phyloP scores from a whole-genome alignment of 92 coral and sea anemone species.

The Actinernus sp. region DNA sequence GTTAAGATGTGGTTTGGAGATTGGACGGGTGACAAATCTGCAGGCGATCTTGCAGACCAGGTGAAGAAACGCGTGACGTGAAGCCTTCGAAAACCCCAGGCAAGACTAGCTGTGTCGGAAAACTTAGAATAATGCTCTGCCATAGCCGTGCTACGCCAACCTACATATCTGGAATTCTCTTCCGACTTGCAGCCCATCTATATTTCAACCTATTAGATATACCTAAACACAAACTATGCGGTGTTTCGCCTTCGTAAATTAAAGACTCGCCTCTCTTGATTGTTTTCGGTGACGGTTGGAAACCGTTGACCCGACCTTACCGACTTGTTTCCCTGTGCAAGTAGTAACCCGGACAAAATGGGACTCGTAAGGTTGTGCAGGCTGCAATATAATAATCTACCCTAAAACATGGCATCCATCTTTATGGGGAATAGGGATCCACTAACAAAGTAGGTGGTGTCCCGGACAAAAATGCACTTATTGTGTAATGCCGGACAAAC shows the following conservation, averaged over 20 bases:
- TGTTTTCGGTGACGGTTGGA: constrained; percentile 1
- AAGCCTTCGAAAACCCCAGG: no score
- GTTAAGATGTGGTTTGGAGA: no score
- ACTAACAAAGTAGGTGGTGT: constrained; percentile 29
- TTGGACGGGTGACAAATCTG: neutral
- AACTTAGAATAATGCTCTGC: no score
- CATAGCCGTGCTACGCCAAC: no score
- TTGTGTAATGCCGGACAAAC: no score
- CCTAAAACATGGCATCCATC: constrained; percentile 8
- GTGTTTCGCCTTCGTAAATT: no score
- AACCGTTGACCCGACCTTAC: constrained; percentile 17
- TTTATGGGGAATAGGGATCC: constrained; percentile 9
- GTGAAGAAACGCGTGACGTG: neutral
- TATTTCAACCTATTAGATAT: no score
- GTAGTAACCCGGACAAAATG: constrained; percentile 2
- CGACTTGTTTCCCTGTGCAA: constrained; percentile 6
- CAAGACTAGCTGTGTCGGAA: no score
- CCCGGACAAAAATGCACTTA: constrained; percentile 37
- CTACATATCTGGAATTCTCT: no score
- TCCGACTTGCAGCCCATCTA: no score
- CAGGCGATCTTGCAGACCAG: constrained; percentile 1
- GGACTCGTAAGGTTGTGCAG: constrained; percentile 16
- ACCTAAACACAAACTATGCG: no score
- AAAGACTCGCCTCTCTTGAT: neutral
- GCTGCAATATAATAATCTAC: constrained; percentile 17